Percentiles rank a stretch among this genome's conserved stretches.
Evolutionary conservation across 2,113 vertebrate genomes (phyloP).

Genomic region (Datnioides undecimradiatus): DNA sequence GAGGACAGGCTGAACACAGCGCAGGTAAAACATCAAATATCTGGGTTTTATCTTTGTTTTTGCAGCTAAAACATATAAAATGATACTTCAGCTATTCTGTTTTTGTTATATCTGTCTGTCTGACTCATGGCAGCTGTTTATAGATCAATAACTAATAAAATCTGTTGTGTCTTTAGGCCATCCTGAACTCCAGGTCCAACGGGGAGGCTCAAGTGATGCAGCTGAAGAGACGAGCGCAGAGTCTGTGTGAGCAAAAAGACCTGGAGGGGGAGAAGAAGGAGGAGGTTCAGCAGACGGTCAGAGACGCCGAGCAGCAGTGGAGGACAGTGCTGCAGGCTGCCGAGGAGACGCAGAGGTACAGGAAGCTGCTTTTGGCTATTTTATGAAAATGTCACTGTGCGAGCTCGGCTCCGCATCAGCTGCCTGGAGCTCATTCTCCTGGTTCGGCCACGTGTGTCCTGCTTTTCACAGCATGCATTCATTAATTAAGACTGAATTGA

Average conservation of each 20-base stretch:
- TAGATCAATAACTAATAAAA: too few species aligned
- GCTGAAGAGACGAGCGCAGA: constrained; percentile 66
- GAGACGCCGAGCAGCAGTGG: constrained; percentile 70
- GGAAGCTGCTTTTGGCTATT: neutral
- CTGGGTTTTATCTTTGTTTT: neutral
- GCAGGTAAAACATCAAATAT: constrained; percentile 57
- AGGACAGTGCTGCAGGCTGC: constrained; percentile 49
- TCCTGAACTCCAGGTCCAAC: constrained; percentile 64
- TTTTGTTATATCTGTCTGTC: neutral
- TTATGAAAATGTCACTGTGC: neutral
- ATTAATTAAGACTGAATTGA: neutral
- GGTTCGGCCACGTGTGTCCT: too few species aligned
- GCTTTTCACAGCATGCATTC: too few species aligned
- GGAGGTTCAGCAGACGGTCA: constrained; percentile 56
- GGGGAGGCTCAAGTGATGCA: constrained; percentile 71
- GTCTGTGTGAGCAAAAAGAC: constrained; percentile 64
- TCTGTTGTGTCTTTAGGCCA: constrained; percentile 51
- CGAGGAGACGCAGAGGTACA: constrained; percentile 75
- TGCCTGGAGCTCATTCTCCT: neutral
- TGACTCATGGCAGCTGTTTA: too few species aligned
- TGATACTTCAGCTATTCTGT: neutral
- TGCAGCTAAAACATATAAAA: neutral
- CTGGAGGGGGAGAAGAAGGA: constrained; percentile 62
- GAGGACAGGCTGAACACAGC: constrained; percentile 65
- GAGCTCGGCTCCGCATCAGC: neutral